These are phyloP conservation scores for Megaleporinus macrocephalus DNA, from an alignment of 2,113 vertebrate genomes.

Conservation along the genomic window DNA sequence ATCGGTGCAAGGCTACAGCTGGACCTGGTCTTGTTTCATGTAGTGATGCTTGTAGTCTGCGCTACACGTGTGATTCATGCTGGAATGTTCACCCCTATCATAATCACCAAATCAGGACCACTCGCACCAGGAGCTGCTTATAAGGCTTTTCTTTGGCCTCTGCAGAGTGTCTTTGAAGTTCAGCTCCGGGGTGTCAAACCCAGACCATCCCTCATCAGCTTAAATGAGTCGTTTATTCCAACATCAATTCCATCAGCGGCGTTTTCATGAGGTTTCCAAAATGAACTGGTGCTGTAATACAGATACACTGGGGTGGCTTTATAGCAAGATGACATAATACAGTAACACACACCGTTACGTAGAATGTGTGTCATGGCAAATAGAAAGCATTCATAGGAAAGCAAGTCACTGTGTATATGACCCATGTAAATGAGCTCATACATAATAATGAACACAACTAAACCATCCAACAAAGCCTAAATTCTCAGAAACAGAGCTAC, in stretches of 20 bases:
- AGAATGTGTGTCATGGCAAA: too few species aligned
- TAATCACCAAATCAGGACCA: constrained; percentile 19
- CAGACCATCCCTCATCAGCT: constrained; percentile 10
- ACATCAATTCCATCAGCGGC: neutral
- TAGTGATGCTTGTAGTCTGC: neutral
- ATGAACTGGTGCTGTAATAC: constrained; percentile 26
- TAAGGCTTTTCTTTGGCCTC: constrained; percentile 15
- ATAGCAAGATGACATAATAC: neutral
- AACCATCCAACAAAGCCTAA: too few species aligned
- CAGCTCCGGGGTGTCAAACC: constrained; percentile 38
- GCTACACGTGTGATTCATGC: constrained; percentile 23
- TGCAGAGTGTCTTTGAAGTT: constrained; percentile 38
- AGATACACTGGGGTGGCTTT: neutral
- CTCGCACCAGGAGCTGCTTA: constrained; percentile 28
- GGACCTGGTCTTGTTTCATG: constrained; percentile 1
- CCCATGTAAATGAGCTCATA: too few species aligned
- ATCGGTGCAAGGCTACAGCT: neutral
- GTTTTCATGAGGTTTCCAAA: constrained; percentile 30
- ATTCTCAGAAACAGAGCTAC: too few species aligned
- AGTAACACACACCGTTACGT: too few species aligned
- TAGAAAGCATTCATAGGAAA: too few species aligned
- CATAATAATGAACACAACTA: too few species aligned
- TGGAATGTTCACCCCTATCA: constrained; percentile 31
- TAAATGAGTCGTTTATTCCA: constrained; percentile 35
- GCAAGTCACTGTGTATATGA: too few species aligned